Conservation (phyloP, 2,797 vertebrate genomes). For the Sitta carolinensis region DNA sequence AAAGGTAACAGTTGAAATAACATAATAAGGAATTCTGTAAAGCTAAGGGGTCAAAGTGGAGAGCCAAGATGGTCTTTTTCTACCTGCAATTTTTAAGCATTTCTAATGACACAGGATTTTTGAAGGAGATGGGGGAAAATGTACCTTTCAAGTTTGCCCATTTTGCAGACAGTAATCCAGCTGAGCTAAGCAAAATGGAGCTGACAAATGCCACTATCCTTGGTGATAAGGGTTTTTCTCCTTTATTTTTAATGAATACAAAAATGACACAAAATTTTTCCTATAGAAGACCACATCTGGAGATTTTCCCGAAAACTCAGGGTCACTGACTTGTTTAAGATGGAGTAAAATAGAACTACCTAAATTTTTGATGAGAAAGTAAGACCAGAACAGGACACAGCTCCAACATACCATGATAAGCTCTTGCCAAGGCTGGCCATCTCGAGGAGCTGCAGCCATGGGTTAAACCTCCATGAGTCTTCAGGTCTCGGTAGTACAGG, state of each 20-base stretch:
- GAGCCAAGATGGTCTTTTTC: not conserved
- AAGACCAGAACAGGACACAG: not conserved
- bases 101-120: slow-evolving; percentile 48
- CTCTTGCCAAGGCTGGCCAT: not conserved
- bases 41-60: not conserved
- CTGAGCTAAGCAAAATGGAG: slow-evolving; percentile 67
- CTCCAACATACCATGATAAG: not conserved
- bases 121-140: slow-evolving; percentile 21
- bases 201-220: slow-evolving; percentile 59
- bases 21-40: not conserved
- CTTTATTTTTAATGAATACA: slow-evolving; percentile 66
- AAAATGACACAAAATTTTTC: not conserved
- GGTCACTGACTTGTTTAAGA: slow-evolving; percentile 35
- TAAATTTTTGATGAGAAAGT: slow-evolving; percentile 53
- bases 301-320: slow-evolving; percentile 21
- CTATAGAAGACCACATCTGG: not conserved
- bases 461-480: not conserved
- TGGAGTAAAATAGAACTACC: not conserved
- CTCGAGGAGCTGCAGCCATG: not conserved
- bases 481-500: not conserved
- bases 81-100: slow-evolving; percentile 40
- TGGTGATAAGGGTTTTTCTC: slow-evolving; percentile 5
- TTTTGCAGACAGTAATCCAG: slow-evolving; percentile 69
- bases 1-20: not conserved
- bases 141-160: slow-evolving; percentile 38